A percentile compares a stretch with the other conserved stretches of the same genome.
These are phyloP conservation scores for Taeniopygia guttata DNA, from an alignment of 2,797 vertebrate genomes.

Conservation along the genomic window DNA sequence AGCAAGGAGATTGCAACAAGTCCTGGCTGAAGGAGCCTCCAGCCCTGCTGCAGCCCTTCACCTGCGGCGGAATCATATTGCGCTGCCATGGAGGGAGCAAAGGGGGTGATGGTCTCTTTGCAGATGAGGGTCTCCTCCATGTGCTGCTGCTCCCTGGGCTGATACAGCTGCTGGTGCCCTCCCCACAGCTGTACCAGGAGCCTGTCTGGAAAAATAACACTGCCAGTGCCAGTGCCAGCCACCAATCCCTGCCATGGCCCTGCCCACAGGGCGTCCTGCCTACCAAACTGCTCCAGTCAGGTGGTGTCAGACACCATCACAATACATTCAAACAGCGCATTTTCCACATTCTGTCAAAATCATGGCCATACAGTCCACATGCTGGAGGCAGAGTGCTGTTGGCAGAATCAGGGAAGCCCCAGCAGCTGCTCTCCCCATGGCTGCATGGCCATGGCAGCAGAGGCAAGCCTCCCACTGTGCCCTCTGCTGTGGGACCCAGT, in stretches of 20 bases:
- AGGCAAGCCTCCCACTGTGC: fast-evolving
- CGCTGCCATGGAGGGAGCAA: neutral
- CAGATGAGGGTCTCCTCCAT: neutral
- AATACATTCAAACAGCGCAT: neutral
- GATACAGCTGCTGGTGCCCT: neutral
- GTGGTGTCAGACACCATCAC: neutral
- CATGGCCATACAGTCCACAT: neutral
- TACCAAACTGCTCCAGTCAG: neutral
- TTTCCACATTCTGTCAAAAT: neutral
- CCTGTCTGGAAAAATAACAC: neutral
- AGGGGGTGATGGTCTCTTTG: neutral
- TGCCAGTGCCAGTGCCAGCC: neutral
- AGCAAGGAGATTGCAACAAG: neutral
- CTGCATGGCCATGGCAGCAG: neutral
- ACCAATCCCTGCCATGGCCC: neutral
- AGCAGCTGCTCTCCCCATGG: neutral
- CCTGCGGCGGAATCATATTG: constrained; percentile 42
- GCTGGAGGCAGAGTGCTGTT: neutral
- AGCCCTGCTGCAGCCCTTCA: neutral
- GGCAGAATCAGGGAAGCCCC: fast-evolving
- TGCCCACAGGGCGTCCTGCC: fast-evolving
- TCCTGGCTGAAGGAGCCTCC: neutral
- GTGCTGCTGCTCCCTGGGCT: neutral
- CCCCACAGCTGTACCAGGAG: neutral
- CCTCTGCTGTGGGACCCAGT: neutral